Base-by-base conservation (phyloP, 2,888 invertebrate genomes). In the Zygothrica quintamaculata region DNA sequence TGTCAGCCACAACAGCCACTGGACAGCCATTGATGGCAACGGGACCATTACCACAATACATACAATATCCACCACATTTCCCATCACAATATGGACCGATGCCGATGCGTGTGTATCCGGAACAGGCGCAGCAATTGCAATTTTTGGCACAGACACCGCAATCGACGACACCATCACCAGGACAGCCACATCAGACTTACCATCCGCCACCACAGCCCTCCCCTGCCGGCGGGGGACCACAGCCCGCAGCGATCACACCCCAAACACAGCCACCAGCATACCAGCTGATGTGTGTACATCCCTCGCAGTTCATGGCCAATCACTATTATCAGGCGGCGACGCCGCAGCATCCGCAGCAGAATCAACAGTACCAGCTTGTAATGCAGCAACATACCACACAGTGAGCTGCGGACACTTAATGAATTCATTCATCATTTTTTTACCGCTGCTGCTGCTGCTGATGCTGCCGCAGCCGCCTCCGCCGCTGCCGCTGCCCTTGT, bases 1-100 rank as follows among this genome's bases (percentile, higher is more conserved):
- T 96, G 66, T 86, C 90, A 25, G 95, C 95, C 56, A 93, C 94
- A 25, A 73, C 90, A 57, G 91, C 91, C 51, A 96, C 96, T 33
- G 97, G 97, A 0, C 97, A 96, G 90, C 97, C 97, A 3, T 92
- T 97, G 59, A 91, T 97, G 81, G 95, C 97, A 34, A 95, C 96
- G 15, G 95, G 95, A 13, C 95, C 96, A 8, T 92, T 96, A 88
- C 95, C 94, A 88, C 95, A 93, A 76, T 93, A 93, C 90, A 92
- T 94, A 88, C 91, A 88, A 81, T 91, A 90, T 92, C 92, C 91
- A 90, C 91, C 71, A 90, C 92, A 88, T 88, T 93, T 85, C 92
- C 90, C 87, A 78, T 87, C 90, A 50, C 92, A 92, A 57, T 89
- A 87, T 50, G 75, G 74, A 9, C 92, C 92, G 70, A 92, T 93